Evolutionary conservation across 2,113 vertebrate genomes (phyloP).

Genomic region (Pangasianodon hypophthalmus): DNA sequence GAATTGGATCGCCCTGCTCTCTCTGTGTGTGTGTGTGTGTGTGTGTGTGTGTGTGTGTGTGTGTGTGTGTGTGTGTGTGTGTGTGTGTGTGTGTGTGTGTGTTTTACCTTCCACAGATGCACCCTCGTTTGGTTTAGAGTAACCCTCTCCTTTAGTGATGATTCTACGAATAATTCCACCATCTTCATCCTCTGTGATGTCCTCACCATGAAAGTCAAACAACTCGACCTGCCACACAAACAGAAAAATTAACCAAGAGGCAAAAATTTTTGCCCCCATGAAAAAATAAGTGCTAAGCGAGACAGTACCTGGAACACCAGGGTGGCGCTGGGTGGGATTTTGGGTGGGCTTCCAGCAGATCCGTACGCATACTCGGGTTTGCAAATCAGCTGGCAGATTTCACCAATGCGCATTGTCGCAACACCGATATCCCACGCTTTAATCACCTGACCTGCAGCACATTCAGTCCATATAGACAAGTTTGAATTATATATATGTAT

Average conservation of each 20-base stretch:
- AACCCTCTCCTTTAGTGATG: slow-evolving; percentile 86
- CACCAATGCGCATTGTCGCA: slow-evolving; percentile 92
- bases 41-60: background rate
- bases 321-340: slow-evolving; percentile 89
- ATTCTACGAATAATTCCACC: slow-evolving; percentile 91
- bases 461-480: background rate
- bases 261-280: too few species aligned
- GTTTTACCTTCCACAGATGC: slow-evolving; percentile 85
- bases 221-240: slow-evolving; percentile 82
- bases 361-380: slow-evolving; percentile 95
- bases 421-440: slow-evolving; percentile 96
- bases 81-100: background rate
- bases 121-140: slow-evolving; percentile 92
- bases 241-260: background rate
- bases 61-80: background rate
- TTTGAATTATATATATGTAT: background rate
- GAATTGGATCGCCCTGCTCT: background rate
- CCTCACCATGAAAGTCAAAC: slow-evolving; percentile 92
- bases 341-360: slow-evolving; percentile 91
- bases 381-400: slow-evolving; percentile 87
- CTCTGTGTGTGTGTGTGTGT: background rate
- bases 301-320: slow-evolving; percentile 90
- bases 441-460: slow-evolving; percentile 87
- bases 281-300: background rate
- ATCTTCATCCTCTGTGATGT: slow-evolving; percentile 90